phyloP scores from a whole-genome alignment of 2,113 vertebrate genomes.

The Pterophyllum scalare region DNA sequence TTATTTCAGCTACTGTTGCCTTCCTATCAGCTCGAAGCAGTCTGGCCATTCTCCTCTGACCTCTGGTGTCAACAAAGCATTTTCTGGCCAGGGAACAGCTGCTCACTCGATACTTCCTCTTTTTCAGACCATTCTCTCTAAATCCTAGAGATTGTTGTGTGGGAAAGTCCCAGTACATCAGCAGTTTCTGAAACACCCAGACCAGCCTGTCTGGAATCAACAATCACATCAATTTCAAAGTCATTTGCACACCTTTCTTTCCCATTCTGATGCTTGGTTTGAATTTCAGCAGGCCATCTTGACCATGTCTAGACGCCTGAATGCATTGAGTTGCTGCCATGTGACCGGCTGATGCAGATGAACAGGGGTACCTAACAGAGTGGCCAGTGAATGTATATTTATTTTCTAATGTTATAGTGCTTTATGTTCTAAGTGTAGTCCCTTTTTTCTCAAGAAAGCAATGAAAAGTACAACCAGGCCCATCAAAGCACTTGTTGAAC shows the following conservation, averaged over 20 bases:
- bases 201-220: background rate
- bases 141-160: background rate
- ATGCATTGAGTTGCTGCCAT: background rate
- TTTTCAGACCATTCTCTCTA: background rate
- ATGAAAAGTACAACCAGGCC: background rate
- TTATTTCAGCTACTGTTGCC: background rate
- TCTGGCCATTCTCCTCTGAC: background rate
- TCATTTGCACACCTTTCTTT: conserved; percentile 1
- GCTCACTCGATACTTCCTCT: background rate
- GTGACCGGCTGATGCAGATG: background rate
- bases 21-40: background rate
- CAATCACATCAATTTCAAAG: background rate
- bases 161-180: background rate
- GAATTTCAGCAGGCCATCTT: background rate
- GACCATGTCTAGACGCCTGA: background rate
- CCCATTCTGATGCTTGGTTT: background rate
- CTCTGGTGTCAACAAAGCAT: background rate
- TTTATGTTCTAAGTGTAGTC: background rate
- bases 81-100: background rate
- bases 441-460: background rate
- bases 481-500: background rate
- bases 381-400: background rate
- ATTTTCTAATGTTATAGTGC: background rate
- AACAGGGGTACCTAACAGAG: background rate
- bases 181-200: background rate